phyloP scores from a whole-genome alignment of 2,113 vertebrate species.

The Lichenostomus cassidix region DNA sequence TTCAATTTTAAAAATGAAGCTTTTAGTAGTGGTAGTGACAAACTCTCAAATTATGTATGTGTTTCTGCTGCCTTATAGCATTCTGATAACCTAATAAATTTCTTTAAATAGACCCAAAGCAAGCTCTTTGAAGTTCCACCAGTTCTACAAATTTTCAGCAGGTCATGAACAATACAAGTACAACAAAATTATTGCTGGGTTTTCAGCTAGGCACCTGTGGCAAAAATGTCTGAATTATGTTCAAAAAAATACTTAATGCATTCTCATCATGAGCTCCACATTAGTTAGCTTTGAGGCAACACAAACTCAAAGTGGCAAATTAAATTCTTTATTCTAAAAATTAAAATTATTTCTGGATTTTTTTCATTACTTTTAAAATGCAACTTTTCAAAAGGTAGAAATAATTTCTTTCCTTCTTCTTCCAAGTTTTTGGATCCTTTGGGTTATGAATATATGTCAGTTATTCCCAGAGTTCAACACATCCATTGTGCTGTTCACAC shows the following conservation, averaged over 20 bases:
- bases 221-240: neutral
- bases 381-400: neutral
- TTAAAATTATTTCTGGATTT: neutral
- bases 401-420: neutral
- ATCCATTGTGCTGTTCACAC: rapidly evolving
- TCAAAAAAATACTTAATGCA: neutral
- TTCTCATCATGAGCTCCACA: neutral
- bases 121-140: neutral
- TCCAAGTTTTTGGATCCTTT: neutral
- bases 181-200: neutral
- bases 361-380: neutral
- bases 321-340: neutral
- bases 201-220: neutral
- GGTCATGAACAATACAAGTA: neutral
- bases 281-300: neutral
- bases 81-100: neutral
- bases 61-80: neutral
- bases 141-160: neutral
- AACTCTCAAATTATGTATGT: rapidly evolving
- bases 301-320: neutral
- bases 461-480: neutral
- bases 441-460: neutral
- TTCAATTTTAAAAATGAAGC: neutral
- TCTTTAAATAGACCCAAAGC: neutral
- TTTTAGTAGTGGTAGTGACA: neutral